Percentiles rank a stretch among this genome's conserved stretches.
phyloP scores from a whole-genome alignment of 2,888 invertebrate species.

The Stegophylla sp. region DNA sequence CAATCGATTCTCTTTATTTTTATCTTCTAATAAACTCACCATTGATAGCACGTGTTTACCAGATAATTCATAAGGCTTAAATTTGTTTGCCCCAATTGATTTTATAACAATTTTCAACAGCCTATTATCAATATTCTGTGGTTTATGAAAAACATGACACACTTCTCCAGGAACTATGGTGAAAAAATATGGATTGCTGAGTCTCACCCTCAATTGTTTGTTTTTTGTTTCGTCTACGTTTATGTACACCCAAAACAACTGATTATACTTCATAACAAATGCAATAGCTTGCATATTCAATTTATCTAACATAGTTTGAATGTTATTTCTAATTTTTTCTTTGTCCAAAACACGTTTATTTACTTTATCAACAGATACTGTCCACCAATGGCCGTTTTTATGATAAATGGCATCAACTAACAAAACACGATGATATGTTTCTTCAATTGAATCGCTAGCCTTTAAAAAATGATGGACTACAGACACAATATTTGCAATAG shows the following conservation, averaged over 20 bases:
- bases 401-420: conserved; percentile 40
- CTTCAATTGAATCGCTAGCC: background rate
- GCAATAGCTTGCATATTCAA: conserved; percentile 9
- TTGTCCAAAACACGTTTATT: conserved; percentile 37
- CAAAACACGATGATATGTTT: conserved; percentile 23
- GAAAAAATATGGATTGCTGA: conserved; percentile 16
- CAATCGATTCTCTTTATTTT: conserved; percentile 1
- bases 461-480: conserved; percentile 19
- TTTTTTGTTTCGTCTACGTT: background rate
- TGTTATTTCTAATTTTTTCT: conserved; percentile 34
- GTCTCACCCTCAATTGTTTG: background rate
- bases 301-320: conserved; percentile 30
- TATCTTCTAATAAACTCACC: conserved; percentile 23
- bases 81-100: conserved; percentile 30
- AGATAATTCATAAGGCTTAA: conserved; percentile 5
- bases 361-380: conserved; percentile 37
- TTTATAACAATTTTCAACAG: conserved; percentile 42
- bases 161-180: conserved; percentile 31
- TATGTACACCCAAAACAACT: conserved; percentile 48
- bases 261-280: conserved; percentile 15
- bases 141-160: conserved; percentile 37
- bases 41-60: conserved; percentile 31
- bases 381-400: conserved; percentile 36
- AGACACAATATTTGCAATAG: conserved; percentile 22
- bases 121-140: conserved; percentile 5